These are phyloP conservation scores for Sesia bembeciformis DNA, from an alignment of 2,888 invertebrate genomes.

Conservation along the genomic window DNA sequence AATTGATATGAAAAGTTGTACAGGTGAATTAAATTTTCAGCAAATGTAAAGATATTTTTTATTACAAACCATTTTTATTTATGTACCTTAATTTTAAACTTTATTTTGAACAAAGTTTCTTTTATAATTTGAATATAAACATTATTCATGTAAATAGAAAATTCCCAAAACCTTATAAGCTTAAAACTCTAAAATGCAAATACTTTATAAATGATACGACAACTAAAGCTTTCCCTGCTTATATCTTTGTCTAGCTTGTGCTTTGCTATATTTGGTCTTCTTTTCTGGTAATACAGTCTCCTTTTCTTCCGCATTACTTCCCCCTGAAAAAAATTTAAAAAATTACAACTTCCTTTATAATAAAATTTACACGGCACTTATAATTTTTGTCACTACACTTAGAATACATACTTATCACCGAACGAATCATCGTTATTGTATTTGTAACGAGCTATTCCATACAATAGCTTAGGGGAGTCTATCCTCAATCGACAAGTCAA, in stretches of 20 bases:
- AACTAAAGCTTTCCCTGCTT: slow-evolving; percentile 81
- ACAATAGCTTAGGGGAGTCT: too few relatives aligned
- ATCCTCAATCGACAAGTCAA: too few relatives aligned
- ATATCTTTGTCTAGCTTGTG: slow-evolving; percentile 83
- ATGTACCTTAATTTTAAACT: slow-evolving; percentile 11
- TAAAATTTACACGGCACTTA: too few relatives aligned
- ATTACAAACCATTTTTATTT: slow-evolving; percentile 5
- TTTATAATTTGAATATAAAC: neutral
- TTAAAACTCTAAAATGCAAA: neutral
- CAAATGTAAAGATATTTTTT: slow-evolving; percentile 19
- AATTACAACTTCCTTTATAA: too few relatives aligned
- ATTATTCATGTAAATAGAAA: neutral
- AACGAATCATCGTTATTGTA: too few relatives aligned
- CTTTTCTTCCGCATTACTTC: slow-evolving; percentile 37
- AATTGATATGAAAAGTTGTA: slow-evolving; percentile 10
- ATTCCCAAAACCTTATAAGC: neutral
- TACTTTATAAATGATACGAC: neutral
- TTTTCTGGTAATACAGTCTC: slow-evolving; percentile 49
- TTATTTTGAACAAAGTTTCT: slow-evolving; percentile 9
- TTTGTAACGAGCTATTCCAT: too few relatives aligned
- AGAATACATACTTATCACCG: too few relatives aligned
- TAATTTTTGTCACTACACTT: too few relatives aligned
- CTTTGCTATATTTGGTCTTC: slow-evolving; percentile 78
- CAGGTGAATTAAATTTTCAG: slow-evolving; percentile 20
- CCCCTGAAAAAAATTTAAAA: slow-evolving; percentile 27